Evolutionary conservation across 2,113 vertebrate genomes (phyloP).

Genomic region (Elachura formosa): DNA sequence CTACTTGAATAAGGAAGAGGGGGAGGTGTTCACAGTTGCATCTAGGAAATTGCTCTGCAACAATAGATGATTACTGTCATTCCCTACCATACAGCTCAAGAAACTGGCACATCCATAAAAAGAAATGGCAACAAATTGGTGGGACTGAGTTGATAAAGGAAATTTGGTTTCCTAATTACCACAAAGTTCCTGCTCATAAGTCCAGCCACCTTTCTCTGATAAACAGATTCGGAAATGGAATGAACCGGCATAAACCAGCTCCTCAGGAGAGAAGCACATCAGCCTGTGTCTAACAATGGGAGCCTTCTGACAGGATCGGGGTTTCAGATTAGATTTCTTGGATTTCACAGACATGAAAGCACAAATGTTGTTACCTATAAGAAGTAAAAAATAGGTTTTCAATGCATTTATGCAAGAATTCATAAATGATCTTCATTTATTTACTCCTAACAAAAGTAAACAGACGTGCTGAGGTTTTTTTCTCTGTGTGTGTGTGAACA

Average conservation of each 20-base stretch:
- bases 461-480: background rate
- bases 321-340: background rate
- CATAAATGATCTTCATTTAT: background rate
- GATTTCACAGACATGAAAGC: background rate
- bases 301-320: background rate
- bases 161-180: background rate
- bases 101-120: background rate
- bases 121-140: background rate
- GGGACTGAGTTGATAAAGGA: background rate
- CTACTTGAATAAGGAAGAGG: background rate
- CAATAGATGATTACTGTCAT: background rate
- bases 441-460: background rate
- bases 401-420: background rate
- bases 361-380: background rate
- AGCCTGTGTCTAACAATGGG: accelerated
- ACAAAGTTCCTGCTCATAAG: background rate
- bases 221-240: background rate
- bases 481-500: background rate
- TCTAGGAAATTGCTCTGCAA: background rate
- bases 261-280: background rate
- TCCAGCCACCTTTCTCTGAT: background rate
- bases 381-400: background rate
- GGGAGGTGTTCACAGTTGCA: accelerated
- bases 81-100: background rate
- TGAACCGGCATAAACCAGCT: background rate